Conservation (phyloP, 2,888 invertebrate species). For the Drosophila melanosoma region DNA sequence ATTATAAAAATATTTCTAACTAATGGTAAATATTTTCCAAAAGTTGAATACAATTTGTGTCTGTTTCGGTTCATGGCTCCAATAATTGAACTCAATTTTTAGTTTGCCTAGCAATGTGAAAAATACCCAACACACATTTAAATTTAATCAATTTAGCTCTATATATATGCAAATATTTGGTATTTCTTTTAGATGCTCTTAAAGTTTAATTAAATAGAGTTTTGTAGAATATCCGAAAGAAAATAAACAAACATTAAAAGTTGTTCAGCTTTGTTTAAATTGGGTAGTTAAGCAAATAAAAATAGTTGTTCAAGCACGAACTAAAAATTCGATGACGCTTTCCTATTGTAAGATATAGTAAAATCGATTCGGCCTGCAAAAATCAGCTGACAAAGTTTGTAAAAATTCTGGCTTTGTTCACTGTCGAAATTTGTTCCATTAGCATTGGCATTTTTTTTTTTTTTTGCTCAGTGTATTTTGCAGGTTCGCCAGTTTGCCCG, state of each 20-base stretch:
- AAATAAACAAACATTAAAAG: not conserved
- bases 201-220: not conserved
- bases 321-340: not conserved
- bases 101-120: not conserved
- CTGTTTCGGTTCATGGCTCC: not conserved
- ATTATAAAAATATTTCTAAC: no score
- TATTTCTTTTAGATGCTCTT: not conserved
- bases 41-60: not conserved
- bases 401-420: not conserved
- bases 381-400: not conserved
- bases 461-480: constrained; percentile 8
- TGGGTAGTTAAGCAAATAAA: no score
- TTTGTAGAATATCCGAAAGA: not conserved
- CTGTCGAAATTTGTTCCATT: not conserved
- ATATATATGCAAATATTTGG: no score
- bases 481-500: constrained; percentile 4
- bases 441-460: not conserved
- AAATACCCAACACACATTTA: not conserved
- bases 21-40: not conserved
- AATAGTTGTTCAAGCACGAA: no score
- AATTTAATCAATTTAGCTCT: not conserved
- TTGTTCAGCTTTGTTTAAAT: not conserved
- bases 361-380: not conserved
- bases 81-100: not conserved
- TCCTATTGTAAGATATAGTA: not conserved